Evolutionary conservation across 2,797 vertebrate genomes (phyloP).

Genomic region (Tinamus major): DNA sequence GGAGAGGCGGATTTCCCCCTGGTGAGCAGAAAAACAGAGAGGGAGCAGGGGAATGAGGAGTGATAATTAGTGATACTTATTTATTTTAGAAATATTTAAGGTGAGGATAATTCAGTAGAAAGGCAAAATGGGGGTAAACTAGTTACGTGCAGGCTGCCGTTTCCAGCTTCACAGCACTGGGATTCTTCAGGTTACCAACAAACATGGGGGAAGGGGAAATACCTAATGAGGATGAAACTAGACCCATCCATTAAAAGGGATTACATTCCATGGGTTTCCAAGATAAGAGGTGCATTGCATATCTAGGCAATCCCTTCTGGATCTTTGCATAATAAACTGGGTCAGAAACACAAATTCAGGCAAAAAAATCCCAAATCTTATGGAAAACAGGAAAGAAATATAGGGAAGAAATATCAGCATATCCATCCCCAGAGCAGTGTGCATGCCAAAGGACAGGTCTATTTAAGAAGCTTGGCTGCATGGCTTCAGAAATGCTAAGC

Average conservation of each 20-base stretch:
- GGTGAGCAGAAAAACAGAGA: neutral
- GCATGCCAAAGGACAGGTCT: neutral
- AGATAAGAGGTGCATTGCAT: neutral
- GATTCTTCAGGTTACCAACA: neutral
- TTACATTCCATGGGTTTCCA: neutral
- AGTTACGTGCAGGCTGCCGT: neutral
- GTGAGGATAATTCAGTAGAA: neutral
- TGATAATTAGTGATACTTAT: neutral
- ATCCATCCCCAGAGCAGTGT: neutral
- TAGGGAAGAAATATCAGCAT: neutral
- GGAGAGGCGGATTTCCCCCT: neutral
- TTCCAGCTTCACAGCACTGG: neutral
- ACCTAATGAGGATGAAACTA: neutral
- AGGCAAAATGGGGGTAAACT: neutral
- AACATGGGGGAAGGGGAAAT: neutral
- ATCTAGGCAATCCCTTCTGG: neutral
- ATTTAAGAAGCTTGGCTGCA: neutral
- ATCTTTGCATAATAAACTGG: neutral
- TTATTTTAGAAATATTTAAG: neutral
- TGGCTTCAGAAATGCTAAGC: neutral
- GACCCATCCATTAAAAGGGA: neutral
- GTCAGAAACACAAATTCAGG: neutral
- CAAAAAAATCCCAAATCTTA: neutral
- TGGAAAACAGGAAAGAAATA: neutral
- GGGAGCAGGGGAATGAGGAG: neutral